Percentiles rank a stretch among this genome's conserved stretches.
phyloP scores from a whole-genome alignment of 2,888 invertebrate genomes.

The Phyllotreta striolata region DNA sequence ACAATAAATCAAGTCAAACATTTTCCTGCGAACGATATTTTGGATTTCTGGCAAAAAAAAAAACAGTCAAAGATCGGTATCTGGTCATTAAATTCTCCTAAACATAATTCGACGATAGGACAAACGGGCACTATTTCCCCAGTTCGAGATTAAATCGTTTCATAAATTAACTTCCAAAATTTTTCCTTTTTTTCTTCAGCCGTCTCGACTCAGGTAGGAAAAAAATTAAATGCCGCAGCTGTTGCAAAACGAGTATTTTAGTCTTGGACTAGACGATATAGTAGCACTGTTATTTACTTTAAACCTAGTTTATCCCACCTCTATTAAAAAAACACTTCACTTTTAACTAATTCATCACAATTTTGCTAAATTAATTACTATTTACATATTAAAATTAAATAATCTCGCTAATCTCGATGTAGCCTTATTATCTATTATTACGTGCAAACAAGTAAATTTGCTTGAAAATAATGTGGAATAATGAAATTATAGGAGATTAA shows the following conservation, averaged over 20 bases:
- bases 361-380: too few species aligned
- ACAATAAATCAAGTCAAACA: too few species aligned
- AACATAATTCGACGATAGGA: slow-evolving; percentile 11
- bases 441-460: too few species aligned
- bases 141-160: slow-evolving; percentile 37
- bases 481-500: not conserved
- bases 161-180: slow-evolving; percentile 39
- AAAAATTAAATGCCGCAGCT: slow-evolving; percentile 26
- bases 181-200: slow-evolving; percentile 32
- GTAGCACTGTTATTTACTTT: not conserved
- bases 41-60: slow-evolving; percentile 13
- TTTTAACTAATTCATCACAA: too few species aligned
- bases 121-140: slow-evolving; percentile 29
- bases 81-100: slow-evolving; percentile 14
- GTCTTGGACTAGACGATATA: slow-evolving; percentile 9
- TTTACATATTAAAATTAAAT: too few species aligned
- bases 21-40: slow-evolving; percentile 7
- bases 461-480: too few species aligned
- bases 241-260: slow-evolving; percentile 24
- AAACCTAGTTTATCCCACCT: too few species aligned
- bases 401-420: too few species aligned
- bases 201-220: slow-evolving; percentile 25
- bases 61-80: slow-evolving; percentile 22
- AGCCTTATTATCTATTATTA: too few species aligned
- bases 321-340: too few species aligned